phyloP scores from a whole-genome alignment of 2,113 vertebrate species.

The Turnix velox region DNA sequence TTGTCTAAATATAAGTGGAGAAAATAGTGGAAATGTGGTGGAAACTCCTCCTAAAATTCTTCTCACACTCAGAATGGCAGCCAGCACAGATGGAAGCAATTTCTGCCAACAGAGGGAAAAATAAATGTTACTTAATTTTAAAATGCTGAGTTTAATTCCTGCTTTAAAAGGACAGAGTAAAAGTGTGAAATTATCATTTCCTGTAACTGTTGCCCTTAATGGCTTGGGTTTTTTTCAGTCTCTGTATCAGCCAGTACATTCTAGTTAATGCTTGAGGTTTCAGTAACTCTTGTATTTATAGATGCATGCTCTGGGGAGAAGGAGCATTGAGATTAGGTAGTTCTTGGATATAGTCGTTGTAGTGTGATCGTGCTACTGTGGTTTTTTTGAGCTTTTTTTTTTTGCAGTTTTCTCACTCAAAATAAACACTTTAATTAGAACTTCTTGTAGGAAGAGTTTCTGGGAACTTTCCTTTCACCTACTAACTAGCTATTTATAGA shows the following conservation, averaged over 20 bases:
- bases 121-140: not conserved
- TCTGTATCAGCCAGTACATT: conserved; percentile 40
- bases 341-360: not conserved
- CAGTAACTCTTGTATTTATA: conserved; percentile 36
- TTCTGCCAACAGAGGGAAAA: not conserved
- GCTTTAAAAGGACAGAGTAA: conserved; percentile 66
- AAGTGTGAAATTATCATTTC: conserved; percentile 73
- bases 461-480: not conserved
- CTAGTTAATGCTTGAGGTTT: conserved; percentile 67
- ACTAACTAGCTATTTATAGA: not conserved
- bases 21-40: not conserved
- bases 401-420: not conserved
- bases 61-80: not conserved
- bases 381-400: too few relatives aligned
- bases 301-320: conserved; percentile 12
- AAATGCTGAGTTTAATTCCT: not conserved
- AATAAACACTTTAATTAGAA: not conserved
- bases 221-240: conserved; percentile 49
- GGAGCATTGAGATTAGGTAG: not conserved
- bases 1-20: not conserved
- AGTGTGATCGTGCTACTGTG: not conserved
- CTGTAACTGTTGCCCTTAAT: conserved; percentile 70
- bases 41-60: not conserved
- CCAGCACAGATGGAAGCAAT: not conserved
- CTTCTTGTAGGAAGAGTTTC: not conserved